Base-by-base conservation (phyloP, 2,888 invertebrate species). In the Thymelicus acteon region DNA sequence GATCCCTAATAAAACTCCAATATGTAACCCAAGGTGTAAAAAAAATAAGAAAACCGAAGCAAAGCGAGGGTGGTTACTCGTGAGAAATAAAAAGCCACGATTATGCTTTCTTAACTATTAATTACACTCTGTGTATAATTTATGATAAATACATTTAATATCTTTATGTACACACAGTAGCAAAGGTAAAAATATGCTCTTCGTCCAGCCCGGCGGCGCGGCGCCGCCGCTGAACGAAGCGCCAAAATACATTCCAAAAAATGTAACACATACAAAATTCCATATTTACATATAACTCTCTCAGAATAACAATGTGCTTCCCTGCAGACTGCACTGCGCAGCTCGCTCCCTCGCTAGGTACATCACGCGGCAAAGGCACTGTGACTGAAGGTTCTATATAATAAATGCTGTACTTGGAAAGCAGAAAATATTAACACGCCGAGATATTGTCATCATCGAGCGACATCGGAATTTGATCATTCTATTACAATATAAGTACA, bases 41-140 rank as follows among this genome's bases (percentile, higher is more conserved):
- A n/a, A n/a, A n/a, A n/a, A n/a, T n/a, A n/a, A n/a, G n/a, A n/a
- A n/a, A n/a, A n/a, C n/a, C n/a, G n/a, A n/a, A n/a, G n/a, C n/a
- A n/a, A n/a, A n/a, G n/a, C n/a, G n/a, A n/a, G n/a, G n/a, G n/a
- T n/a, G n/a, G n/a, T n/a, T n/a, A n/a, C n/a, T n/a, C n/a, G n/a
- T 44, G 44, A 44, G 13, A 39, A 58, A 49, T 19, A 40, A 64
- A 39, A 52, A 64, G 3, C 13, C 24, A 63, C 67, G 54, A 54
- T 54, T 54, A 73, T 74, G 78, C 82, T 85, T 88, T 87, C 92
- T 91, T 91, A 92, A 84, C 87, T 89, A 92, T 92, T 92, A 92
- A 92, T 91, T 92, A 92, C 88, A 91, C 89, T 83, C 85, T 89
- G 90, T 87, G 85, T 90, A 91, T 91, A 91, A 91, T 91, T 92